Evolutionary conservation across 2,113 vertebrate genomes (phyloP), one percentile per base, ranked within the genome.

Genomic region (Carlito syrichta): DNA sequence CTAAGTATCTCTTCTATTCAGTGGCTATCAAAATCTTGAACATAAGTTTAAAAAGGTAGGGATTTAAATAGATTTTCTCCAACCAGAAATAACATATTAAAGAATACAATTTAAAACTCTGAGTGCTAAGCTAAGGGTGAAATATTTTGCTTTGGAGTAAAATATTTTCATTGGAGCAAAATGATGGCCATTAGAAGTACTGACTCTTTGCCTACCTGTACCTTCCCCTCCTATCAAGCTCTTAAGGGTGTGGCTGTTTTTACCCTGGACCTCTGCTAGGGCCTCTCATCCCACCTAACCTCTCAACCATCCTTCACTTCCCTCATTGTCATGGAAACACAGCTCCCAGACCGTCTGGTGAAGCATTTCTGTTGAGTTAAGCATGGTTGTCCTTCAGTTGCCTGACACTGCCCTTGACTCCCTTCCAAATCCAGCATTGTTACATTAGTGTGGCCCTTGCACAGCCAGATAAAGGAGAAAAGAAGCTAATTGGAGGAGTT

Each of bases 401-500:
- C 27, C 77, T 0, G 0, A 20, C 2, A 11, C n/a, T 43, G 58
- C 22, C 74, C 76, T 95, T 63, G 43, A 88, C 13, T 63, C 9
- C 63, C 56, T 45, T 94, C 58, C 52, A 63, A 81, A 71, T 9
- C 5, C 76, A 77, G 23, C 12, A 1, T 86, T 71, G 92, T 58
- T 84, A 69, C 76, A 76, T 86, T 17, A 6, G 2, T 32, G 40
- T 58, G 86, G 52, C 38, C 66, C 71, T 19, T 43, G 54, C 71
- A 90, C 50, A 69, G 76, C 20, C 93, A 82, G 81, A 91, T 30
- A 76, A 32, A 68, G 48, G 89, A 60, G 77, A 69, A 84, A 91
- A 77, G 86, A 88, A 95, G 45, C 54, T 97, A 96, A 98, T 54
- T 78, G 90, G 87, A 85, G 89, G 60, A 97, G 93, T 78, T 97